Base-by-base conservation (phyloP, 1,140 invertebrate genomes). In the Chironomus tepperi region DNA sequence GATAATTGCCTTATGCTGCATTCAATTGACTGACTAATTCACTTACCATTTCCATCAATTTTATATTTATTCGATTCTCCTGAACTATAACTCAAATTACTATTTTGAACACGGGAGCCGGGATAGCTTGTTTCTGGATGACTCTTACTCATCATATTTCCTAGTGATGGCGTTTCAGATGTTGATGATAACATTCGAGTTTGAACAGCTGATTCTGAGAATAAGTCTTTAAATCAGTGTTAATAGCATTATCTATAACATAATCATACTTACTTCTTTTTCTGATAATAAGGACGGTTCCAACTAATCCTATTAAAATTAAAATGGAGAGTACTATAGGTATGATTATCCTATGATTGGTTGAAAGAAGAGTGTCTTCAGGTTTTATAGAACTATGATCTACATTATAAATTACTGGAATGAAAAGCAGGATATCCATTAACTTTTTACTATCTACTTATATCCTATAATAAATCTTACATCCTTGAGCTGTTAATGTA, bases 61-160 rank as follows among this genome's bases (percentile, higher is more conserved):
- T 86, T 86, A 76, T 83, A 86, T 74, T 84, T 85, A 5, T 83
- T 82, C 12, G 84, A 84, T 77, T 85, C 84, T 3, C n/a, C 65
- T 16, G 65, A 70, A 21, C 65, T 70, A 19, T 18, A 70, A 19
- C 84, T 82, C 57, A 80, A 83, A 73, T 83, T 83, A 74, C 73
- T 86, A 81, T 76, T 85, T 76, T 74, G 85, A 79, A 57, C 84
- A 83, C 88, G 82, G 43, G 88, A 86, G 2, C 87, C 89, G 74
- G 89, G 78, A 81, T 91, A 91, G 79, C 90, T 89, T 77, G 91
- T 89, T 81, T 91, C 90, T 47, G 89, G 84, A 80, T 90, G 90
- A 76, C 88, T 88, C 79, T 91, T 90, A 81, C 91, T 91, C 80
- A 91, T 89, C 74, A 91, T 83, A 79, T 91, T 89, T 42, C 89